phyloP scores from a whole-genome alignment of 2,113 vertebrate genomes.

The Callorhinus ursinus region DNA sequence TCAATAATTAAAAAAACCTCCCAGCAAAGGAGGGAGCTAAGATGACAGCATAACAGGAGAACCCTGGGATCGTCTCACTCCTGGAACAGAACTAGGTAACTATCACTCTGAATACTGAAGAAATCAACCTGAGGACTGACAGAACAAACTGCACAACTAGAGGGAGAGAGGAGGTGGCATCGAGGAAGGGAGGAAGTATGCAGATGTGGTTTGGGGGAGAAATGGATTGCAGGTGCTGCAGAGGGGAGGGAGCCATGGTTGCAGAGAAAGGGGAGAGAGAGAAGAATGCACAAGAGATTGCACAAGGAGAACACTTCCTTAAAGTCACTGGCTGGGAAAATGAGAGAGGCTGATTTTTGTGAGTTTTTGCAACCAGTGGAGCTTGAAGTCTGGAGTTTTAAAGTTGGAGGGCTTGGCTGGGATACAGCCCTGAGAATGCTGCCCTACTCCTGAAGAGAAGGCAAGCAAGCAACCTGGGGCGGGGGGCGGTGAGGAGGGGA shows the following conservation, averaged over 20 bases:
- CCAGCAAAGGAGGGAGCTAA: neutral
- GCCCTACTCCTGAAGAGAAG: neutral
- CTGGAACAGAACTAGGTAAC: neutral
- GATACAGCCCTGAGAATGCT: neutral
- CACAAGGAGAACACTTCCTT: neutral
- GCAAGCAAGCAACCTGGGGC: neutral
- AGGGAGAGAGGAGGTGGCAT: neutral
- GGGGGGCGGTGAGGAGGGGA: no score
- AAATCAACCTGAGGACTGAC: neutral
- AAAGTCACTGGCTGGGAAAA: neutral
- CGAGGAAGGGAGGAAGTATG: neutral
- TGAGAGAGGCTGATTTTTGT: neutral
- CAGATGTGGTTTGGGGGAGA: neutral
- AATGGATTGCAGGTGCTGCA: accelerated
- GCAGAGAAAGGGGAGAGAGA: neutral
- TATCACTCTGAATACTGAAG: neutral
- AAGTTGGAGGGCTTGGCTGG: neutral
- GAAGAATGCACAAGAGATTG: neutral
- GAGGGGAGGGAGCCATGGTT: neutral
- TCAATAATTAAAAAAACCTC: neutral
- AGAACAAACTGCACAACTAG: neutral
- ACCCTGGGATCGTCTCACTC: neutral
- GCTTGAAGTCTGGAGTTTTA: neutral
- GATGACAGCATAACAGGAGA: neutral
- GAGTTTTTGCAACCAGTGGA: neutral